A percentile compares a stretch with the other conserved stretches of the same genome.
phyloP scores from a whole-genome alignment of 2,113 vertebrate genomes.

The Cyrtonyx montezumae region DNA sequence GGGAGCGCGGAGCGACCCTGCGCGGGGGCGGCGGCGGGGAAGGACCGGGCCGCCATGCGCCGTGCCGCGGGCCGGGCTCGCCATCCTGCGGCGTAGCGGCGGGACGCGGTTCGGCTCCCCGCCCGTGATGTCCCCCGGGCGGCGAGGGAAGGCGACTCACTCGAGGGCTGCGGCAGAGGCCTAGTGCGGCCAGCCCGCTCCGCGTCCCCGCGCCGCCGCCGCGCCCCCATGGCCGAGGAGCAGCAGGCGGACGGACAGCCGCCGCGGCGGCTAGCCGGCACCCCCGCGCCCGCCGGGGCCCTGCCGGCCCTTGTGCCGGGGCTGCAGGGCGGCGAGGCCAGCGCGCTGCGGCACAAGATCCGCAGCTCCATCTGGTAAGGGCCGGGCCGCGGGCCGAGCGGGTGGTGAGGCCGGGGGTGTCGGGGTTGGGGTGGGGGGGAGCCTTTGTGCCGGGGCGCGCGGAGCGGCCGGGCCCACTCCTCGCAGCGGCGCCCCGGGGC shows the following conservation, averaged over 20 bases:
- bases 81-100: slow-evolving; percentile 34
- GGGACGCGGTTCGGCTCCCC: neutral
- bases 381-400: neutral
- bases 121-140: slow-evolving; percentile 81
- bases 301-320: slow-evolving; percentile 86
- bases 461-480: no score
- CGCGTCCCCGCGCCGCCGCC: slow-evolving; percentile 20
- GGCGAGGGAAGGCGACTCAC: slow-evolving; percentile 80
- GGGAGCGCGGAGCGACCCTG: neutral
- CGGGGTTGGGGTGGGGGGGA: neutral
- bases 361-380: slow-evolving; percentile 96
- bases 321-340: slow-evolving; percentile 89
- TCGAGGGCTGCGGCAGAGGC: slow-evolving; percentile 84
- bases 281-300: slow-evolving; percentile 72
- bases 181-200: slow-evolving; percentile 35
- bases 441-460: neutral
- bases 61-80: slow-evolving; percentile 7
- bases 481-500: no score
- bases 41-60: slow-evolving; percentile 68
- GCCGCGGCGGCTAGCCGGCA: slow-evolving; percentile 63
- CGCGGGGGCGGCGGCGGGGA: neutral
- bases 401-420: neutral
- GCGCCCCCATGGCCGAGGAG: slow-evolving; percentile 84
- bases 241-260: slow-evolving; percentile 79
- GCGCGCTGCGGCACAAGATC: slow-evolving; percentile 91